phyloP scores from a whole-genome alignment of 2,888 invertebrate genomes.

The Dolichopus griseipennis region DNA sequence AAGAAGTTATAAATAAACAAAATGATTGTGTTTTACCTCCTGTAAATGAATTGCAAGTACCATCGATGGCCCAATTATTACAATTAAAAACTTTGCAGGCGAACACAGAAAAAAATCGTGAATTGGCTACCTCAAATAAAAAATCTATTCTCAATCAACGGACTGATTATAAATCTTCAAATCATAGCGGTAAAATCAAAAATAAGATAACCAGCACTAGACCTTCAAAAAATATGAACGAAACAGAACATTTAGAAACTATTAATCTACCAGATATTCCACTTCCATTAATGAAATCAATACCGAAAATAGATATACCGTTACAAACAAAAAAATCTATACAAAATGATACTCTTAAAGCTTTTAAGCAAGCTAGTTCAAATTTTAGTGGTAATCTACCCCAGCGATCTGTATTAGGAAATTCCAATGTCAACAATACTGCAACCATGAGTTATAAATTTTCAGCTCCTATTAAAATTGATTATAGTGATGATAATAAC shows the following conservation, averaged over 20 bases:
- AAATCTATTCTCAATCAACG: slow-evolving; percentile 20
- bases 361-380: not conserved
- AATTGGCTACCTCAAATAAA: slow-evolving; percentile 44
- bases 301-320: slow-evolving; percentile 38
- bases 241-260: not conserved
- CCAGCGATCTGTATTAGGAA: slow-evolving; percentile 13
- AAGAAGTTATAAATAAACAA: slow-evolving; percentile 19
- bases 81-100: slow-evolving; percentile 54
- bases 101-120: slow-evolving; percentile 49
- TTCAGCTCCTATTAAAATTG: slow-evolving; percentile 46
- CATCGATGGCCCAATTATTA: slow-evolving; percentile 54
- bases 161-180: slow-evolving; percentile 24
- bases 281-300: slow-evolving; percentile 37
- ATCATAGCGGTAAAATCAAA: slow-evolving; percentile 22
- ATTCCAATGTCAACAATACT: not conserved
- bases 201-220: slow-evolving; percentile 24
- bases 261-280: slow-evolving; percentile 47
- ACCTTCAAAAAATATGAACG: slow-evolving; percentile 7
- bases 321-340: not conserved
- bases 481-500: slow-evolving; percentile 19
- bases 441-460: slow-evolving; percentile 35
- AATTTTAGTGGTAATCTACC: not conserved
- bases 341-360: no score
- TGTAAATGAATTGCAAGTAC: slow-evolving; percentile 48
- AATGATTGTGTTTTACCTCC: slow-evolving; percentile 22